Evolutionary conservation across 2,888 invertebrate species (phyloP).

Genomic region (Chironomus tentans): DNA sequence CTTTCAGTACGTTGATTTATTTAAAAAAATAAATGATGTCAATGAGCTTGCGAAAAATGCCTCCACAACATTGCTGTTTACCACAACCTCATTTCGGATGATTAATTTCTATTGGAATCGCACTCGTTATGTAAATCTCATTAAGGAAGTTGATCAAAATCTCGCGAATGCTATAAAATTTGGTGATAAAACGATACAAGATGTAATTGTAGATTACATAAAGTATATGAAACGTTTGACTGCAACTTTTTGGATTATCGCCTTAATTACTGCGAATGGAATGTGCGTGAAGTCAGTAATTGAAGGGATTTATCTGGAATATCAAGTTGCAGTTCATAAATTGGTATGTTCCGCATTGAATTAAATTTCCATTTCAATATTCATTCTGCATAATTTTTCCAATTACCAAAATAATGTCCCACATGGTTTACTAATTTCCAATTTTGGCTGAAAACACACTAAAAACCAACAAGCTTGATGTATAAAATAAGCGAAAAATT

Average conservation of each 20-base stretch:
- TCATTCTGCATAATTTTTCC: no score
- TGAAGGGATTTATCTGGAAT: not conserved
- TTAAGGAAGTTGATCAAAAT: conserved; percentile 3
- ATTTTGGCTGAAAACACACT: no score
- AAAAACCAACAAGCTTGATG: no score
- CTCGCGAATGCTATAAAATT: not conserved
- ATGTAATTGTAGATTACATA: not conserved
- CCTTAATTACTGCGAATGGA: conserved; percentile 23
- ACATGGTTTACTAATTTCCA: no score
- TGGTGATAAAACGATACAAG: not conserved
- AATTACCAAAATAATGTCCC: no score
- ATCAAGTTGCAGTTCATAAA: not conserved
- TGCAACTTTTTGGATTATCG: conserved; percentile 6
- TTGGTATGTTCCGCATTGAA: no score
- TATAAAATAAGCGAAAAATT: no score
- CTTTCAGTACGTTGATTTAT: conserved; percentile 23
- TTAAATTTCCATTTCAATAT: no score
- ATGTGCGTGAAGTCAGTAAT: conserved; percentile 26
- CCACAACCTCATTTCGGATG: conserved; percentile 25
- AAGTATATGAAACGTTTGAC: conserved; percentile 23
- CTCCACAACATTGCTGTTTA: conserved; percentile 27
- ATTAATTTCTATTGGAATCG: conserved; percentile 27
- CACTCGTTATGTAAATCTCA: not conserved
- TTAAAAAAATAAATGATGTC: conserved; percentile 15
- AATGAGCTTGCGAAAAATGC: conserved; percentile 26